A percentile compares a stretch with the other conserved stretches of the same genome.
Evolutionary conservation across 2,888 invertebrate genomes (phyloP).

Genomic region (Chymomyza amoena): DNA sequence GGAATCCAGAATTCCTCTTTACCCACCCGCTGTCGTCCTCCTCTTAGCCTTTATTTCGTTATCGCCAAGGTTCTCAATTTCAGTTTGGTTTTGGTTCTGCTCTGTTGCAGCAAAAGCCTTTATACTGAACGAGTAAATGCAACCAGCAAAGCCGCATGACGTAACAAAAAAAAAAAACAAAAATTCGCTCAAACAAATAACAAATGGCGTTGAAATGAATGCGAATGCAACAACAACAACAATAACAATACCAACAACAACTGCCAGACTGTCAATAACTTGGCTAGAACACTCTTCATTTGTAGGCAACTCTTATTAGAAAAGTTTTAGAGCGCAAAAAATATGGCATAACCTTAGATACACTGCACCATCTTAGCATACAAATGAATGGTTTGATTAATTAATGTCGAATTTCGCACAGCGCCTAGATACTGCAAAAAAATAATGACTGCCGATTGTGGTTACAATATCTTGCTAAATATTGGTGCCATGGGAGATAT

Average conservation of each 20-base stretch:
- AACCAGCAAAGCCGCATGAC: not conserved
- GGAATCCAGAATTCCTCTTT: too few relatives aligned
- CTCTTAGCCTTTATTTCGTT: constrained; percentile 11
- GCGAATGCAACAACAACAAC: constrained; percentile 14
- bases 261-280: not conserved
- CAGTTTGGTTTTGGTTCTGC: constrained; percentile 3
- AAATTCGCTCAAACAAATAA: not conserved
- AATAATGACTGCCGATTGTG: too few relatives aligned
- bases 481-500: too few relatives aligned
- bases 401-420: too few relatives aligned
- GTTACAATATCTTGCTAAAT: too few relatives aligned
- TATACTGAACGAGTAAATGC: not conserved
- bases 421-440: too few relatives aligned
- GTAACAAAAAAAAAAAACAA: not conserved
- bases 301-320: not conserved
- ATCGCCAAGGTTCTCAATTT: not conserved
- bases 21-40: not conserved
- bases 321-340: not conserved
- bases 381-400: too few relatives aligned
- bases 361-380: too few relatives aligned
- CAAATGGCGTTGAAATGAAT: constrained; percentile 21
- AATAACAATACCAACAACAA: constrained; percentile 10
- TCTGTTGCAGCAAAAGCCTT: not conserved
- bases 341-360: not conserved
- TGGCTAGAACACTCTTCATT: not conserved